Conservation (phyloP, 2,888 invertebrate species). For the Brachyptera risi region DNA sequence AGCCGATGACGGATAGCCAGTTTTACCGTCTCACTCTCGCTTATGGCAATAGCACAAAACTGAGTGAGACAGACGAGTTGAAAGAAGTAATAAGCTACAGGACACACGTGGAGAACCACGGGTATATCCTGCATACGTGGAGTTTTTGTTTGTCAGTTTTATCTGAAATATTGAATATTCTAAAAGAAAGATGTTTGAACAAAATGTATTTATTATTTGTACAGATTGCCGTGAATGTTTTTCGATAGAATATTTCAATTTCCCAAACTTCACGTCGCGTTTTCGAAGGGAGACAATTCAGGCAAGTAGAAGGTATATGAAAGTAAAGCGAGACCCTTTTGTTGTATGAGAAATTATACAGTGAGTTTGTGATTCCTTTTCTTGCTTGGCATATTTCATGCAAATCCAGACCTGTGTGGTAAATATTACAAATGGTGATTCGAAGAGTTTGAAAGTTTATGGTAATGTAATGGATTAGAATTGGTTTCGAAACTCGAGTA, state of each 20-base stretch:
- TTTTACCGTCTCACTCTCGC: background rate
- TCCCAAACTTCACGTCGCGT: too few relatives aligned
- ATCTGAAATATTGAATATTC: conserved; percentile 18
- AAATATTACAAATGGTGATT: conserved; percentile 22
- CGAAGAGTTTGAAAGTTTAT: conserved; percentile 14
- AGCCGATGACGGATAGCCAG: background rate
- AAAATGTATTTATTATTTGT: background rate
- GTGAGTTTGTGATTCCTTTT: too few relatives aligned
- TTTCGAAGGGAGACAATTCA: too few relatives aligned
- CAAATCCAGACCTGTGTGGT: conserved; percentile 13
- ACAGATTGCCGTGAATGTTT: background rate
- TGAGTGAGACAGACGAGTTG: too few relatives aligned
- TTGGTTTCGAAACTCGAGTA: conserved; percentile 14
- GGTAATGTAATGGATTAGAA: conserved; percentile 23
- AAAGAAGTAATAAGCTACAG: background rate
- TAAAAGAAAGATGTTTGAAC: conserved; percentile 7
- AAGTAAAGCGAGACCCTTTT: background rate
- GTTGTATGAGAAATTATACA: background rate
- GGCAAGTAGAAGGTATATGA: too few relatives aligned
- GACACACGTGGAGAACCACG: background rate
- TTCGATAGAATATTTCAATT: background rate
- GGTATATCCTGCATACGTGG: conserved; percentile 6
- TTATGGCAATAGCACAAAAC: background rate
- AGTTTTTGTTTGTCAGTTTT: conserved; percentile 17
- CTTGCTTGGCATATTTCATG: conserved; percentile 6